Base-by-base conservation (phyloP, 1,140 invertebrate genomes). In the Asbolus verrucosus region DNA sequence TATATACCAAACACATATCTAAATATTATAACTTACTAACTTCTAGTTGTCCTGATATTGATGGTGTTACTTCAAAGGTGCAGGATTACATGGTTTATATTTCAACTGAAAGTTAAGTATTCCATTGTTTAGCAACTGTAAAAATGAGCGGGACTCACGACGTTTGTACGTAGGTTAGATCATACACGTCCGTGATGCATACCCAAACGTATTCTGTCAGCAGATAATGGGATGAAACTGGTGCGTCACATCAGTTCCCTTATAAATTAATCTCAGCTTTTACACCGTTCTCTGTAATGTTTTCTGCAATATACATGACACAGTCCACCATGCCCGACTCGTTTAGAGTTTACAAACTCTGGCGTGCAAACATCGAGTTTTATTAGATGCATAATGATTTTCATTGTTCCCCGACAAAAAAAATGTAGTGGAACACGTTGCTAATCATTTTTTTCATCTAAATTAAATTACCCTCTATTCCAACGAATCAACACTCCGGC, bases 181-280 rank as follows among this genome's bases (percentile, higher is more conserved):
- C 43, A 27, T 54, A 54, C 13, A 31, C 27, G 46, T 18, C 30
- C 19, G 61, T 27, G 39, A 63, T 63, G 33, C 61, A 63, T 63
- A 63, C 33, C 36, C 39, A 41, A 63, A 63, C 39, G 16, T 13
- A 13, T 63, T 14, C 61, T 27, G 33, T 39, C 61, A 63, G 21
- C 31, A 41, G 61, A 63, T 63, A 63, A 63, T 63, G 39, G 31
- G 21, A 18, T 15, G 61, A 31, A 62, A 63, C 61, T 13, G 33
- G 16, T 31, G 19, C 39, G 61, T 62, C 38, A 63, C 16, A 63
- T 63, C 33, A 63, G 33, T 18, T 38, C 39, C 31, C 61, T 63
- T 63, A 63, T 63, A 39, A 63, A 63, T 63, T 63, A 63, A 63
- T 63, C 61, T 13, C 61, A 21, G 38, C 30, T 36, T 63, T 63